These are phyloP conservation scores for Sebastes variabilis DNA, from an alignment of 2,797 vertebrate species.

Conservation along the genomic window DNA sequence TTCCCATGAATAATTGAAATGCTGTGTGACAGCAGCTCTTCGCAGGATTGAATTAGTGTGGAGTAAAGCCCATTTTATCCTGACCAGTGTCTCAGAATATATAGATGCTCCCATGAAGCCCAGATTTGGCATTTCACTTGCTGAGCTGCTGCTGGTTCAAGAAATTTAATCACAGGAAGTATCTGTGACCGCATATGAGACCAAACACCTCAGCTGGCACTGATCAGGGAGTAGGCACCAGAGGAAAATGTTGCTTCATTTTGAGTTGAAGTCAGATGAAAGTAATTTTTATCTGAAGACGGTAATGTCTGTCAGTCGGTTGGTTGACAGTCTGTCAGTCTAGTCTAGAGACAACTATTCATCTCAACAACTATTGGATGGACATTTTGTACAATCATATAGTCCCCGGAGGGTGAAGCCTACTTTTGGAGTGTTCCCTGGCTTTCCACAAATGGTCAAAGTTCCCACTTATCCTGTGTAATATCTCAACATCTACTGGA, in stretches of 20 bases:
- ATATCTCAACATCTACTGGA: neutral
- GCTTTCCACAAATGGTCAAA: neutral
- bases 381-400: neutral
- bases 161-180: conserved; percentile 43
- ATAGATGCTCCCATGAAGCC: conserved; percentile 29
- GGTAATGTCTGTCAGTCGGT: neutral
- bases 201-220: neutral
- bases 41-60: conserved; percentile 59
- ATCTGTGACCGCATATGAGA: neutral
- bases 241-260: neutral
- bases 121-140: conserved; percentile 56
- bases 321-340: neutral
- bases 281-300: neutral
- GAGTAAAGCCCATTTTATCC: conserved; percentile 51
- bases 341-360: neutral
- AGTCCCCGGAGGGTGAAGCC: neutral
- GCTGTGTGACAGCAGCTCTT: conserved; percentile 57
- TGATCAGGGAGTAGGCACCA: neutral
- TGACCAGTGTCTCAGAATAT: conserved; percentile 47
- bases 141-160: conserved; percentile 21
- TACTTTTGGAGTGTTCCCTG: neutral
- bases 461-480: neutral
- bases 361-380: neutral
- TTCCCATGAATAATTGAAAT: conserved; percentile 53
- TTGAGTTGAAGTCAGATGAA: neutral